phyloP scores from a whole-genome alignment of 2,797 vertebrate species.

The Cirrhinus mrigala region DNA sequence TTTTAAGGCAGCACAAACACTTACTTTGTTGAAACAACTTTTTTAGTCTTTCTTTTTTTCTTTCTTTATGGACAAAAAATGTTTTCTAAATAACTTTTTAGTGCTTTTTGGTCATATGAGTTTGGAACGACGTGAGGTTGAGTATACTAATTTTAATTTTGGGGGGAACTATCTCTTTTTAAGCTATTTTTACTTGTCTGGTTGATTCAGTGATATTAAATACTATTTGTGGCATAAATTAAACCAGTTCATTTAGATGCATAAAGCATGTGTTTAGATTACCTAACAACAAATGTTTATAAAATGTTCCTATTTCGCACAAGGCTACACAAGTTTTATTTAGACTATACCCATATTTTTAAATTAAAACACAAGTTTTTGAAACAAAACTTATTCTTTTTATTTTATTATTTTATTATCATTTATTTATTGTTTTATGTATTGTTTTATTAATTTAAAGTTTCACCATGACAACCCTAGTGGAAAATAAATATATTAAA shows the following conservation, averaged over 20 bases:
- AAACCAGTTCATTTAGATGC: slow-evolving; percentile 3
- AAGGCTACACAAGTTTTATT: background rate
- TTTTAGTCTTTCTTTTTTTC: too few species aligned
- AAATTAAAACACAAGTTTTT: background rate
- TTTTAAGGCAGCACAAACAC: too few species aligned
- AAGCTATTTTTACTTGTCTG: background rate
- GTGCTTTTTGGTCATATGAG: background rate
- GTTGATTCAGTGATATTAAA: background rate
- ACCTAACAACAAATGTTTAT: background rate
- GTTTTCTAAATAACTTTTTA: background rate
- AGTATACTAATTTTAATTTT: background rate
- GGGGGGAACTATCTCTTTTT: background rate
- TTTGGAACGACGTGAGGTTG: background rate
- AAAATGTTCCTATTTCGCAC: background rate
- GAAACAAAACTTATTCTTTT: background rate
- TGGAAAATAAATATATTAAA: too few species aligned
- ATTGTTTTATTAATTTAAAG: background rate
- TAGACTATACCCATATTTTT: background rate
- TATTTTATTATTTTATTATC: background rate
- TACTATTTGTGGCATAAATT: background rate
- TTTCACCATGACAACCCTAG: too few species aligned
- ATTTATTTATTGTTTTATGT: background rate
- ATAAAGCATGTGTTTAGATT: background rate
- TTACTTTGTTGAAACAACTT: too few species aligned
- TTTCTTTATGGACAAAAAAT: background rate